Evolutionary conservation across 2,113 vertebrate species (phyloP).

Genomic region (Syngnathus scovelli): DNA sequence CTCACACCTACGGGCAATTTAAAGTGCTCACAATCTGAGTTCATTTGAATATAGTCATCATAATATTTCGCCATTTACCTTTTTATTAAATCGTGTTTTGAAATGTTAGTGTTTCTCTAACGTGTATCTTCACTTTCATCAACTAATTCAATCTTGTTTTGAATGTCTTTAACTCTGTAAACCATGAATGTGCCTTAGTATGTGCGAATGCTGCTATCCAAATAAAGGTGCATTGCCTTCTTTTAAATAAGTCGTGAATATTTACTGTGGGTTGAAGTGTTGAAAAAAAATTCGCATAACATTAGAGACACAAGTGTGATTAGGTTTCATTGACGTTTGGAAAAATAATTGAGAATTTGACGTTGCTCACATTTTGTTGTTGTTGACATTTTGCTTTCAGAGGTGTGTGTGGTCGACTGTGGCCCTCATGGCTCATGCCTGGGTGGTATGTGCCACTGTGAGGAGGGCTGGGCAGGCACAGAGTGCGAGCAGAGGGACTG

Average conservation of each 20-base stretch:
- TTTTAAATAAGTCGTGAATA: too few relatives aligned
- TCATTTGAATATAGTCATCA: too few relatives aligned
- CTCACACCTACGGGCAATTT: too few relatives aligned
- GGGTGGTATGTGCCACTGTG: slow-evolving; percentile 86
- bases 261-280: too few relatives aligned
- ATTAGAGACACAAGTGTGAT: not conserved
- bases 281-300: not conserved
- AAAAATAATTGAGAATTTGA: slow-evolving; percentile 6
- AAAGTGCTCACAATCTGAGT: too few relatives aligned
- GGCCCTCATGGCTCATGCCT: slow-evolving; percentile 87
- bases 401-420: slow-evolving; percentile 86
- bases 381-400: slow-evolving; percentile 55
- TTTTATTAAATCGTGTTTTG: not conserved
- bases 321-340: not conserved
- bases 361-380: not conserved
- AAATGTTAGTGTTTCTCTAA: too few relatives aligned
- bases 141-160: too few relatives aligned
- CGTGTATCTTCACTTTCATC: too few relatives aligned
- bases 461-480: slow-evolving; percentile 90
- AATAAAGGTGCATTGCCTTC: too few relatives aligned
- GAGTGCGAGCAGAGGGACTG: slow-evolving; percentile 89
- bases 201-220: too few relatives aligned
- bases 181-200: too few relatives aligned
- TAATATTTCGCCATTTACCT: not conserved
- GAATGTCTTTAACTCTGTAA: too few relatives aligned